phyloP scores from a whole-genome alignment of 2,113 vertebrate species.

The Glareola pratincola region DNA sequence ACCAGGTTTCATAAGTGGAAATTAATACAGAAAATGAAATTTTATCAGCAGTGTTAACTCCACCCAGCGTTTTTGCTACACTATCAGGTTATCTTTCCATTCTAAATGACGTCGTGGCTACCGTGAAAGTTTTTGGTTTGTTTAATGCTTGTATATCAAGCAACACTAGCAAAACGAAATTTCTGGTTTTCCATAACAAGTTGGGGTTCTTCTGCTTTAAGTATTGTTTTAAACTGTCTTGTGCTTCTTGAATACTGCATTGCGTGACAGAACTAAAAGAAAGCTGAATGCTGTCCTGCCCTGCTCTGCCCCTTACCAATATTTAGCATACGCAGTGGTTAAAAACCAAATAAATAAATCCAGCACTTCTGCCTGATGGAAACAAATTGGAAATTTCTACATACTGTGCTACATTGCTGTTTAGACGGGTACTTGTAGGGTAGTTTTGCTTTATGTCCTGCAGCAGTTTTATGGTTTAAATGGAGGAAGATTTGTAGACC shows the following conservation, averaged over 20 bases:
- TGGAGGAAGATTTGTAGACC: background rate
- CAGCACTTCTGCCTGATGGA: background rate
- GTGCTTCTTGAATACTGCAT: conserved; percentile 14
- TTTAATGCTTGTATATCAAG: background rate
- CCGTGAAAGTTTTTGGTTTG: background rate
- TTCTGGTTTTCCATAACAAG: background rate
- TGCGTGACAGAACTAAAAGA: background rate
- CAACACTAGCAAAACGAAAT: background rate
- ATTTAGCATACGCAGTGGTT: background rate
- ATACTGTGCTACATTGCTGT: background rate
- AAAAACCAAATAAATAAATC: background rate
- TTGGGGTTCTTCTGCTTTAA: background rate
- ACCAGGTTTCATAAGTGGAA: background rate
- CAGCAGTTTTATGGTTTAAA: background rate
- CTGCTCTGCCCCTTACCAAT: background rate
- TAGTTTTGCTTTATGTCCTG: background rate
- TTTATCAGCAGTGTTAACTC: background rate
- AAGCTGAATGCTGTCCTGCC: background rate
- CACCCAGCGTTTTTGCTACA: background rate
- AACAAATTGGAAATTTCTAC: background rate
- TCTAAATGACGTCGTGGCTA: background rate
- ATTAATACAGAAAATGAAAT: background rate
- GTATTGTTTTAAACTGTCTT: conserved; percentile 33
- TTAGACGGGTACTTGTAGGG: background rate
- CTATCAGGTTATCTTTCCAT: background rate